Evolutionary conservation across 2,888 invertebrate species (phyloP), one percentile per base, ranked within the genome.

Genomic region (Chalcosyrphus nemorum): DNA sequence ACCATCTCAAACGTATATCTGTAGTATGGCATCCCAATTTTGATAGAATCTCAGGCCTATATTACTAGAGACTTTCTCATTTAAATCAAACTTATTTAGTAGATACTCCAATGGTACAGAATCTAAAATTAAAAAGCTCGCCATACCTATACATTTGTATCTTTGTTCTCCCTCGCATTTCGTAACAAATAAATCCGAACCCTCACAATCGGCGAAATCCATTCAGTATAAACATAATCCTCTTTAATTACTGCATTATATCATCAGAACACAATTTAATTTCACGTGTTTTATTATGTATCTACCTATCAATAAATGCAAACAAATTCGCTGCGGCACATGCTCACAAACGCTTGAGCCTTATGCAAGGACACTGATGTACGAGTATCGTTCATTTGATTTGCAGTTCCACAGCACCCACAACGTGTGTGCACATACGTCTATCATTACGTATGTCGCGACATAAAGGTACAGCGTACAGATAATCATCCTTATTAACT

Each of bases 211-310:
- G 38, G 27, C 24, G 11, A 41, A 59, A 15, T 41, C 41, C 27
- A 59, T 13, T 59, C 15, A 38, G 15, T 38, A 38, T 15, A 41
- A 59, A 7, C 59, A 24, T 47, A 47, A 47, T 47, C 47, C 47
- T 5, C 4, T 24, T 43, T 59, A 59, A 59, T 59, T 59, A 59
- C 38, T n/a, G 15, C 41, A 38, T 59, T 59, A 59, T 24, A 59
- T 41, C 59, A 59, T 13, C 59, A 35, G 15, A 43, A 41, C 27
- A 24, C n/a, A 41, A 13, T 61, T 11, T 29, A 27, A 45, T 6
- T 61, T 43, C 61, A 61, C 43, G 61, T 61, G 61, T 24, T n/a
- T n/a, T 21, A 7, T 17, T 43, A 41, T 21, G 13, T 43, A 7
- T 13, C 38, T 38, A 5, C 11, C 38, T 13, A 21, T 3, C 6